Evolutionary conservation across 2,113 vertebrate genomes (phyloP), one percentile per base, ranked within the genome.

Genomic region (Pogonocichla stellata): DNA sequence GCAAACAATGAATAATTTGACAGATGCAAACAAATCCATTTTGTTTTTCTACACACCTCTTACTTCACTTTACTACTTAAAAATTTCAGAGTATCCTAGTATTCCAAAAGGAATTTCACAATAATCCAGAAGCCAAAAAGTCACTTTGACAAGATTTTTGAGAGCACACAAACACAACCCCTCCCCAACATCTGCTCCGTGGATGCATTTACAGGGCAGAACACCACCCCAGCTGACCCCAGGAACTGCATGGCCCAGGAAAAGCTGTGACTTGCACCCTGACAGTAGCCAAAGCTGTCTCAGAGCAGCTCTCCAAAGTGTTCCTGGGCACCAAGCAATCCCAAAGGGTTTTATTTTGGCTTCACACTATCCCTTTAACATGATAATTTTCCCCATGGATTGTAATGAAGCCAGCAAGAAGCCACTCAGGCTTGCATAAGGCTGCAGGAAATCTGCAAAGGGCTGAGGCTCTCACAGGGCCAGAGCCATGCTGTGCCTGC

Each of bases 261-360:
- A 24, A 65, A 23, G 0, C 1, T 11, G 8, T 5, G 17, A 12
- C 15, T 18, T 3, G 0, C 12, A 19, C 4, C 1, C 40, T 4
- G 13, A 42, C 31, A 70, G 66, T 0, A 18, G 14, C 56, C 22
- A 1, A 33, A 75, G 34, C 61, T 16, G 12, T 13, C 56, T 8
- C 74, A 14, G 51, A 65, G 12, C 50, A 47, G 17, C 36, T 58
- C 47, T 74, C 65, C 71, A 58, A 18, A 33, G 34, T 0, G 0
- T 14, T 64, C 48, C 66, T 34, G 12, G 47, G 12, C 62, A 72
- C 22, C 45, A 56, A 24, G 24, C 16, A 10, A 19, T 9, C 36
- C 25, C 71, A 38, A 42, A 61, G 19, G 10, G 12, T 23, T 34
- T 70, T 20, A 6, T 24, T 47, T 73, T 58, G 42, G 19, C 26